Evolutionary conservation across 2,797 vertebrate species (phyloP), one percentile per base, ranked within the genome.

Genomic region (Lophius americanus): DNA sequence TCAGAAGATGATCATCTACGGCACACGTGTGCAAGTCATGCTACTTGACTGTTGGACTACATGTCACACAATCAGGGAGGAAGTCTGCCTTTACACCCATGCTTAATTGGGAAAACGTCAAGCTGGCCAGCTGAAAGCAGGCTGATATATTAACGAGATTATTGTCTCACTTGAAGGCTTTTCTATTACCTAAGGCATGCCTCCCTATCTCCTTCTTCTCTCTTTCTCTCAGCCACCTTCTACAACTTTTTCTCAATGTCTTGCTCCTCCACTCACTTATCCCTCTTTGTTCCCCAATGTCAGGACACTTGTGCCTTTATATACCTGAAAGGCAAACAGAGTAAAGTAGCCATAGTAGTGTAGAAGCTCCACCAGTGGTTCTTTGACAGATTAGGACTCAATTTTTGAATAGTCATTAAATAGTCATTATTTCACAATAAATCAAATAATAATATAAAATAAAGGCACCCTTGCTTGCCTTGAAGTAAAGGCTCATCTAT

Each of bases 61-160:
- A 82, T 84, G 80, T 83, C 82, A 83, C 80, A 87, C 79, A 88
- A 88, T 91, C 89, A 87, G 65, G 50, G 60, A 43, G 41, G 62
- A 68, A 69, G 46, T 75, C 68, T 64, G 82, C 68, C 76, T 88
- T 77, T 67, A 59, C 77, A 57, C 76, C 67, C 43, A 9, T 11
- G 63, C 74, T 84, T 90, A 90, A 91, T 91, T 91, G 76, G 81
- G 81, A 85, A 88, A 87, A 82, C 64, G 70, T 86, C 83, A 86
- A 75, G 84, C 67, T 69, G 62, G 58, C 46, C 58, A 5, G 68
- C 81, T 80, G 71, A 85, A 73, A 81, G 63, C 68, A 51, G 70
- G 49, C 79, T 90, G 89, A 92, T 86, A 86, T 85, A 81, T 87
- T 82, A 83, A 57, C 79, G 82, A 78, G 85, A 91, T 89, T 83